These are phyloP conservation scores for Syncerus caffer DNA, from an alignment of 2,797 vertebrate species.

Conservation along the genomic window DNA sequence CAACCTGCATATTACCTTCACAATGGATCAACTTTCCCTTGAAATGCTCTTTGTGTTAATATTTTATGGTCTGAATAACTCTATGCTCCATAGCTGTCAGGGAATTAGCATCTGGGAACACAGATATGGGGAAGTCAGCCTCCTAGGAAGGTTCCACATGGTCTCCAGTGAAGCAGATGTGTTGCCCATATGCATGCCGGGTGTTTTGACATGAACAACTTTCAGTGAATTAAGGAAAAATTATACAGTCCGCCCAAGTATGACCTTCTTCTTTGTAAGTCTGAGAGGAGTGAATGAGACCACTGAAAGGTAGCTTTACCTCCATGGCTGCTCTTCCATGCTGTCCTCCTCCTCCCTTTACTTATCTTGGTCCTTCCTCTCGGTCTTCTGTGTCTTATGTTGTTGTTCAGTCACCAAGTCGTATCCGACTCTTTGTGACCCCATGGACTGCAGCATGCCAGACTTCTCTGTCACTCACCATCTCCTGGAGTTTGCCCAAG, in stretches of 20 bases:
- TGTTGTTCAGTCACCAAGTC: not conserved
- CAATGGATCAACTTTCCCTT: not conserved
- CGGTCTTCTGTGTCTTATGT: not conserved
- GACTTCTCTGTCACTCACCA: not conserved
- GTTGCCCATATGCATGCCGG: not conserved
- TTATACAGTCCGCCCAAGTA: not conserved
- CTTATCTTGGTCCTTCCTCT: not conserved
- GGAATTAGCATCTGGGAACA: not conserved
- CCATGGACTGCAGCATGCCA: not conserved
- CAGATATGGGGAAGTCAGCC: not conserved
- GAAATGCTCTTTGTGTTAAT: not conserved
- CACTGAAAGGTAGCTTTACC: not conserved
- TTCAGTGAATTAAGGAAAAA: not conserved
- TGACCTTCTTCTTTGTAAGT: not conserved
- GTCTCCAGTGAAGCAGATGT: not conserved
- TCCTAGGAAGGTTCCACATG: not conserved
- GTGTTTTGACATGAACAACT: not conserved
- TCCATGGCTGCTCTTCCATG: no score
- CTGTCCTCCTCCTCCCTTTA: not conserved
- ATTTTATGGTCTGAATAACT: not conserved
- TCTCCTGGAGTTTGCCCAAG: not conserved
- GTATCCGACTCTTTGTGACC: rapidly evolving
- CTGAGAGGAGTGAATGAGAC: not conserved
- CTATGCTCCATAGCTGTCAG: not conserved
- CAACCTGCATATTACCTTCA: not conserved